Evolutionary conservation across 2,113 vertebrate genomes (phyloP), one percentile per base, ranked within the genome.

Genomic region (Catharus bicknelli): DNA sequence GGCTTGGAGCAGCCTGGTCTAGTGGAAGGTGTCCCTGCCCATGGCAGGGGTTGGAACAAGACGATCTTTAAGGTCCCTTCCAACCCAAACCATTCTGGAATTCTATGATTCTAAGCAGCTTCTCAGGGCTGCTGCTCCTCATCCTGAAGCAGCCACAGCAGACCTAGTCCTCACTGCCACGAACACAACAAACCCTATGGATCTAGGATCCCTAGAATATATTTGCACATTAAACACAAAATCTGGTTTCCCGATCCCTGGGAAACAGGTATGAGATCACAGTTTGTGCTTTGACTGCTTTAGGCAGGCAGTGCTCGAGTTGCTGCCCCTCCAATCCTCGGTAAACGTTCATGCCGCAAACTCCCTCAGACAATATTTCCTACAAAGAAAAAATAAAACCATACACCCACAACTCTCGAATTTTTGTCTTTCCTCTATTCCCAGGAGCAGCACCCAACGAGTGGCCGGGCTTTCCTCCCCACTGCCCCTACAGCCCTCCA

Each of bases 141-240:
- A 57, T 10, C 27, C 30, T 25, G 13, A n/a, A 67, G 19, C 45
- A 88, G 38, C 38, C 53, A 20, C 6, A n/a, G 13, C 18, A 59
- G 40, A 45, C 6, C 9, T 2, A 6, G 3, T 36, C 30, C n/a
- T 34, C 67, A 62, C 27, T 2, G 12, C 7, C 30, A 6, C 0
- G 3, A 45, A 18, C 13, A 75, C 29, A 47, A 59, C 23, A 59
- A 16, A 29, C 7, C 10, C 78, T 40, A 40, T 40, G 40, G 40
- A 40, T 40, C 40, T 13, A 45, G n/a, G 13, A 40, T 16, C 19
- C 11, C 45, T 47, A 27, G 7, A 43, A 53, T 16, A 13, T 16
- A 45, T 29, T 26, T 47, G 23, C n/a, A 66, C n/a, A 18, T 8
- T 40, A 34, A 67, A 47, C 29, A 9, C 6, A 23, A 4, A 4